These are phyloP conservation scores for Zaprionus obscuricornis DNA, from an alignment of 2,888 invertebrate genomes.

Conservation along the genomic window DNA sequence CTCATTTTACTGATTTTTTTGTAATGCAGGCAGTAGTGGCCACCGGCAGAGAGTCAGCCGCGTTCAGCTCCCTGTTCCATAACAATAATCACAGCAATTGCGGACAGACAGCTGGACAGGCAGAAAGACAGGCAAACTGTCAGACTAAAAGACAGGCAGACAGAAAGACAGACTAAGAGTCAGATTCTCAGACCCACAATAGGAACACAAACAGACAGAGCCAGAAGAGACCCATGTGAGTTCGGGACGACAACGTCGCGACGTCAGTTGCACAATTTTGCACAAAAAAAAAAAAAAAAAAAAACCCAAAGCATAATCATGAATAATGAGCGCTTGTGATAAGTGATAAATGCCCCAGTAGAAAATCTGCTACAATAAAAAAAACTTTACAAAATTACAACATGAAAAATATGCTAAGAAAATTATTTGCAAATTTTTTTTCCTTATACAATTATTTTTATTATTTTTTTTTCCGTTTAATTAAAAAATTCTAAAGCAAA, in stretches of 20 bases:
- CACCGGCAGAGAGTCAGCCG: conserved; percentile 45
- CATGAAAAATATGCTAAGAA: background rate
- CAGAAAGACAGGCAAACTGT: background rate
- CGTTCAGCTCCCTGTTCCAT: background rate
- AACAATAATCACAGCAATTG: conserved; percentile 65
- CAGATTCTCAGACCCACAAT: conserved; percentile 13
- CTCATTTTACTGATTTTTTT: background rate
- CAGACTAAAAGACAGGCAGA: background rate
- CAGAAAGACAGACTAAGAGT: conserved; percentile 1
- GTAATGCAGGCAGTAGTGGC: too few species aligned
- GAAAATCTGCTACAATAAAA: conserved; percentile 59
- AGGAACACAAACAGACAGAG: conserved; percentile 24
- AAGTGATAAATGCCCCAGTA: conserved; percentile 66
- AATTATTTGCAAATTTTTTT: background rate
- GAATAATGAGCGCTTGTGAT: conserved; percentile 80
- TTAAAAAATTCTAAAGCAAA: too few species aligned
- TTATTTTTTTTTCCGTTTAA: too few species aligned
- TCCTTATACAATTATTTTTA: too few species aligned
- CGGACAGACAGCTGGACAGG: conserved; percentile 13
- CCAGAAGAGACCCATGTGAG: conserved; percentile 21
- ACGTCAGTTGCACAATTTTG: conserved; percentile 80
- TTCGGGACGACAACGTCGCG: conserved; percentile 37
- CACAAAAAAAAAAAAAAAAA: conserved; percentile 56
- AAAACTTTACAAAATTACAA: conserved; percentile 13
- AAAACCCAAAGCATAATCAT: conserved; percentile 78